Evolutionary conservation across 2,888 invertebrate species (phyloP).

Genomic region (Drosophila helvetica): DNA sequence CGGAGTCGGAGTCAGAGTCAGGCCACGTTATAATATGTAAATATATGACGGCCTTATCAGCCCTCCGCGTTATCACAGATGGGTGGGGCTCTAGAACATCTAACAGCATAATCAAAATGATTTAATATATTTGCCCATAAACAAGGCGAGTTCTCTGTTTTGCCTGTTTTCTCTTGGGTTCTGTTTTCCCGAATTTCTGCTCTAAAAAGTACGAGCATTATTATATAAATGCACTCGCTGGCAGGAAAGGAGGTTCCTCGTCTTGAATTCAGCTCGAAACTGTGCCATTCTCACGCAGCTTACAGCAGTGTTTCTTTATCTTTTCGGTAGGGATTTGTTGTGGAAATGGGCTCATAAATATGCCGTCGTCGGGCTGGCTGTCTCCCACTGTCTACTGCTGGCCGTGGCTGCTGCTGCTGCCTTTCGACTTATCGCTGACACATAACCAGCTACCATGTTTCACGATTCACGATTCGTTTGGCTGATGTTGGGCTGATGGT

Average conservation of each 20-base stretch:
- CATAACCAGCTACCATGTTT: constrained; percentile 33
- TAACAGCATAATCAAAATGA: constrained; percentile 65
- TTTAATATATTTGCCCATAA: constrained; percentile 69
- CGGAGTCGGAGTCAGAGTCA: constrained; percentile 46
- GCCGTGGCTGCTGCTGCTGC: constrained; percentile 19
- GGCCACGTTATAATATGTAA: constrained; percentile 60
- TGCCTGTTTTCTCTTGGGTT: constrained; percentile 20
- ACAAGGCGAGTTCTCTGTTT: constrained; percentile 43
- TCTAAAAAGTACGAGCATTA: background rate
- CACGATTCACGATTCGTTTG: constrained; percentile 13
- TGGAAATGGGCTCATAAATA: constrained; percentile 68
- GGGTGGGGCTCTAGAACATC: constrained; percentile 58
- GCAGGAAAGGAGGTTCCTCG: constrained; percentile 21
- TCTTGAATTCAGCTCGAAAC: constrained; percentile 44
- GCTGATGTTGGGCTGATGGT: constrained; percentile 31
- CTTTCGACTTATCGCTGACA: constrained; percentile 50
- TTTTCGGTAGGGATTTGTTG: constrained; percentile 52
- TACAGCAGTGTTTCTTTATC: constrained; percentile 40
- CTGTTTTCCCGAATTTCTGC: constrained; percentile 34
- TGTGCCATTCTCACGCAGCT: constrained; percentile 76
- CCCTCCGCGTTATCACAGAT: constrained; percentile 34
- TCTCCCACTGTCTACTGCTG: background rate
- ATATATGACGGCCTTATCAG: constrained; percentile 69
- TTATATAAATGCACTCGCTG: constrained; percentile 26
- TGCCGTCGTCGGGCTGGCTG: constrained; percentile 49